Evolutionary conservation across 2,888 invertebrate species (phyloP).

Genomic region (Melinaea menophilus): DNA sequence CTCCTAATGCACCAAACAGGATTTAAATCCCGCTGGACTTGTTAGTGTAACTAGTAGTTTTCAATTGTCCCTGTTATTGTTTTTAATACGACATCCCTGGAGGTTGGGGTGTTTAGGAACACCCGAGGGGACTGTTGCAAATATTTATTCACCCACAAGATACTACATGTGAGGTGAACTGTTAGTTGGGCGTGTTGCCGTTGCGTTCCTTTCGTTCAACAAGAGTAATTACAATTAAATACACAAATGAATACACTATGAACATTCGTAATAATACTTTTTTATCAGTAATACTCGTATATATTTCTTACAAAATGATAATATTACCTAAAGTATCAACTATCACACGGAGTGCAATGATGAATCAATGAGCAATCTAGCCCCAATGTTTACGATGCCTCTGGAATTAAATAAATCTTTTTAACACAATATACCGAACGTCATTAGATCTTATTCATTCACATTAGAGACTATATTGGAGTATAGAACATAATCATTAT

Average conservation of each 20-base stretch:
- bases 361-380: conserved; percentile 21
- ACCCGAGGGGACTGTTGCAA: conserved; percentile 17
- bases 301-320: neutral
- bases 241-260: no score
- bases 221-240: no score
- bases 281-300: no score
- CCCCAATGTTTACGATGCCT: conserved; percentile 30
- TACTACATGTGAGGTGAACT: conserved; percentile 9
- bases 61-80: conserved; percentile 54
- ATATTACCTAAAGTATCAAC: neutral
- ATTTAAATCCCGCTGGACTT: conserved; percentile 46
- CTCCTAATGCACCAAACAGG: conserved; percentile 30
- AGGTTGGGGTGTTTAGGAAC: conserved; percentile 26
- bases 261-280: no score
- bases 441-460: conserved; percentile 8
- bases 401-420: conserved; percentile 31
- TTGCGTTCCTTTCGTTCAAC: no score
- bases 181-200: no score
- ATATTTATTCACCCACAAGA: conserved; percentile 19
- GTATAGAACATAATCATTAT: neutral
- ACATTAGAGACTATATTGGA: conserved; percentile 13
- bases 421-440: conserved; percentile 22
- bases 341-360: conserved; percentile 30
- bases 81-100: conserved; percentile 48
- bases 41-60: conserved; percentile 52